Evolutionary conservation across 2,888 invertebrate species (phyloP), one percentile per base, ranked within the genome.

Genomic region (Tenthredo mesomela): DNA sequence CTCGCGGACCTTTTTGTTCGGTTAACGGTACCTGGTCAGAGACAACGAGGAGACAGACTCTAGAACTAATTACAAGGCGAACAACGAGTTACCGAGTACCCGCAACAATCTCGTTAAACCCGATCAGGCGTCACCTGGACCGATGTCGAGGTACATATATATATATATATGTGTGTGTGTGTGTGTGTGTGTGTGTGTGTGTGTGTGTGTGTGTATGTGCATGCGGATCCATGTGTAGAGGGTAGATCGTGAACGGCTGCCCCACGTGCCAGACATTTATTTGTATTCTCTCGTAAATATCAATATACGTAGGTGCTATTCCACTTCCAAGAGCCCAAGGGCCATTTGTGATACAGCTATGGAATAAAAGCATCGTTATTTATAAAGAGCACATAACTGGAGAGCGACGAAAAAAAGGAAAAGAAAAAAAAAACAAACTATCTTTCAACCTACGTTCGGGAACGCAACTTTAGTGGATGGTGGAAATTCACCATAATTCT

Each of bases 21-120:
- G 58, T 58, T 80, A 80, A 80, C 61, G 78, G 78, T 25, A 37
- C 15, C 10, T 5, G 58, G 25, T 61, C 25, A 7, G 40, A 58
- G 58, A 80, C 58, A 80, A 80, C 78, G 78, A 80, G 58, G 40
- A 80, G 78, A 80, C 40, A 61, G 58, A 61, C 54, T 50, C 58
- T 61, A 37, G 78, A 80, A 37, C 61, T 80, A 61, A 80, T 80
- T 80, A 80, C 21, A 80, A 80, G 15, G 58, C 78, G 78, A 80
- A 58, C 78, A 80, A 58, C 58, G 78, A 58, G 58, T 80, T 80
- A 61, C 58, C 78, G 58, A 80, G 58, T 61, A 58, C 78, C 61
- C 67, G 67, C 61, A 33, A 61, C 78, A 61, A 40, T 61, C 78
- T 80, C 61, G 78, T 80, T 80, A 58, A 37, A 61, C 61, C 61